phyloP scores from a whole-genome alignment of 2,888 invertebrate genomes.

The Odontomyia ornata region DNA sequence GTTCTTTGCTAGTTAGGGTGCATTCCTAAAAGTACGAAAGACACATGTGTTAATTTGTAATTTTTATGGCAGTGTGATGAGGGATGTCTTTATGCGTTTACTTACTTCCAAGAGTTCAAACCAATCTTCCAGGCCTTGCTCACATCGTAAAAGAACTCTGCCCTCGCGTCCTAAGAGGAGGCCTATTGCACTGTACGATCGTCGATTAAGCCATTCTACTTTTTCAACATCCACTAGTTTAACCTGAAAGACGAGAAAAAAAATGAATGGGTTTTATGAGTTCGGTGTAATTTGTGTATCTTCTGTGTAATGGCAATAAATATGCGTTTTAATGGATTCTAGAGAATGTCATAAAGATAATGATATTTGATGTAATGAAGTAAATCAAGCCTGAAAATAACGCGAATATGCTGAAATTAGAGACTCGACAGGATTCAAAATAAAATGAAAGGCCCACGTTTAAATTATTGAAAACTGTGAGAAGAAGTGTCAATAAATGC shows the following conservation, averaged over 20 bases:
- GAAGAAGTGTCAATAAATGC: no score
- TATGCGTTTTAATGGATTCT: no score
- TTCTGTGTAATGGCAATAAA: no score
- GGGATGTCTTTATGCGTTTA: conserved; percentile 38
- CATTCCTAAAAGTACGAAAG: conserved; percentile 66
- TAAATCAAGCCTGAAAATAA: no score
- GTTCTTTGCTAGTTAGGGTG: conserved; percentile 71
- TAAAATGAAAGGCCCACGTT: no score
- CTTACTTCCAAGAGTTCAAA: conserved; percentile 70
- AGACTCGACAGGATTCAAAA: no score
- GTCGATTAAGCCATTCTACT: conserved; percentile 73
- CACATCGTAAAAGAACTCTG: conserved; percentile 62
- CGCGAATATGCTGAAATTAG: no score
- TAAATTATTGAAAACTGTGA: no score
- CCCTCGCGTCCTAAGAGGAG: conserved; percentile 67
- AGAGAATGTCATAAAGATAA: no score
- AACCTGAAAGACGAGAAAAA: conserved; percentile 60
- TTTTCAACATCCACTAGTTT: conserved; percentile 72
- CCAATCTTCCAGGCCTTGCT: conserved; percentile 72
- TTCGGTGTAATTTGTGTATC: background rate
- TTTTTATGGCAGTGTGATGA: conserved; percentile 15
- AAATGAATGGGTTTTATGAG: background rate
- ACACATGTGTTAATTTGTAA: no score
- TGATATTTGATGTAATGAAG: no score
- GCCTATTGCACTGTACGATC: conserved; percentile 71